These are phyloP conservation scores for Peucedramus taeniatus DNA, from an alignment of 2,113 vertebrate species.

Conservation along the genomic window DNA sequence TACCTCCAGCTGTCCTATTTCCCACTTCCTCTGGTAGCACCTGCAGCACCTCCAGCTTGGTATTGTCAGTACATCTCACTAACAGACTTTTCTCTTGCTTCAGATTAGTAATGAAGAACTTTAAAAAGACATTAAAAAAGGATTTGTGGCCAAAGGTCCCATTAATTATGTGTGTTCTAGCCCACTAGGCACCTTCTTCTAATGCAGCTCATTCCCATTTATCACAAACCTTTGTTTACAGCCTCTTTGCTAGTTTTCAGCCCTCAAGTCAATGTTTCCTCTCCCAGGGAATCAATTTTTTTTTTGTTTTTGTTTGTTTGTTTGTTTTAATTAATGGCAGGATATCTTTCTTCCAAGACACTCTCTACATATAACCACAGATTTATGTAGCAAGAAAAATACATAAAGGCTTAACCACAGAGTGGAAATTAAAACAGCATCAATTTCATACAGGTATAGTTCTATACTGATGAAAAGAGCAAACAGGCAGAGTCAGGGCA, in stretches of 20 bases:
- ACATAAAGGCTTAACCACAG: neutral
- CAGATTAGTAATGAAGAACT: constrained; percentile 48
- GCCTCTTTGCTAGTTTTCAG: neutral
- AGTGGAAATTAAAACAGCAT: neutral
- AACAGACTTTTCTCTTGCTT: constrained; percentile 14
- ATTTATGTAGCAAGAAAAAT: neutral
- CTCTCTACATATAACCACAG: neutral
- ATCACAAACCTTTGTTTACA: constrained; percentile 38
- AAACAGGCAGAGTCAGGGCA: neutral
- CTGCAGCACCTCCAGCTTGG: neutral
- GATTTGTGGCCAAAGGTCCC: constrained; percentile 47
- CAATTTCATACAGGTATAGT: neutral
- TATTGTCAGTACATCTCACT: neutral
- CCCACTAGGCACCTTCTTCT: constrained; percentile 28
- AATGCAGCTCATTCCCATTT: constrained; percentile 14
- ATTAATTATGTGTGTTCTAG: constrained; percentile 42
- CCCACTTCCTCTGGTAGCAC: neutral
- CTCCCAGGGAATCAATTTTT: neutral
- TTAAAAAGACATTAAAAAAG: constrained; percentile 52
- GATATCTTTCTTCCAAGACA: neutral
- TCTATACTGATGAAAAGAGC: neutral
- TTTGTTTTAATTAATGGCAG: neutral
- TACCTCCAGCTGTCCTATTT: neutral
- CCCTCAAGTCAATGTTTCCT: neutral
- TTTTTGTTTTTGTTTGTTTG: neutral